phyloP scores from a whole-genome alignment of 2,797 vertebrate species.

The Distichodus sexfasciatus region DNA sequence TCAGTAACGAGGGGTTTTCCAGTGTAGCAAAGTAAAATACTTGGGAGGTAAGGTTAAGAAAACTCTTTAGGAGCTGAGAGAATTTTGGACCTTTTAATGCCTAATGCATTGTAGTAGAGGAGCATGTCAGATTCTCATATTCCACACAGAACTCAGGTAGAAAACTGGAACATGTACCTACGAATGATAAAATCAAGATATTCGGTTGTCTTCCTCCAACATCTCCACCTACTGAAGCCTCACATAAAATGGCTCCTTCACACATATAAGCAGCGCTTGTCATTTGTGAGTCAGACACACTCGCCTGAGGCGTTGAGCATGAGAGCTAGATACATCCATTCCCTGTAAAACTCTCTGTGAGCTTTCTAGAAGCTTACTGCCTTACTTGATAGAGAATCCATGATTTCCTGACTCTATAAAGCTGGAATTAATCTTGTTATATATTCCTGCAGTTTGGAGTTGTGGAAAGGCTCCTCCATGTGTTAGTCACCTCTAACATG shows the following conservation, averaged over 20 bases:
- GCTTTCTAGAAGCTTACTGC: background rate
- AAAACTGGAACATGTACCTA: no score
- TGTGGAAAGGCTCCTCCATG: background rate
- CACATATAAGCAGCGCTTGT: slow-evolving; percentile 3
- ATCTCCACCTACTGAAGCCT: background rate
- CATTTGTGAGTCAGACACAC: slow-evolving; percentile 16
- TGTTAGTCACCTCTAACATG: background rate
- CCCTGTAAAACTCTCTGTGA: background rate
- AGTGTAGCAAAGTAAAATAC: no score
- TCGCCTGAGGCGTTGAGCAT: slow-evolving; percentile 1
- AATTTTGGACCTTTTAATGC: no score
- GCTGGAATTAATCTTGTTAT: background rate
- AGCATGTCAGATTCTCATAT: no score
- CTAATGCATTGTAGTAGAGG: no score
- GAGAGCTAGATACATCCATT: background rate
- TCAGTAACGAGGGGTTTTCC: no score
- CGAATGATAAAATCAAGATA: background rate
- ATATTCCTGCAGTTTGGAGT: background rate
- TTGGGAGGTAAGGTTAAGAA: no score
- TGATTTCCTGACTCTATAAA: background rate
- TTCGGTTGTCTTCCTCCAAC: background rate
- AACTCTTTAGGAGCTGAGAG: no score
- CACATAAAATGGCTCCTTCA: background rate
- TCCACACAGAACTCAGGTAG: no score
- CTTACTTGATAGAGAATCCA: background rate